Percentiles rank a stretch among this genome's conserved stretches.
Conservation (phyloP, 2,113 vertebrate genomes). For the Poecile atricapillus region DNA sequence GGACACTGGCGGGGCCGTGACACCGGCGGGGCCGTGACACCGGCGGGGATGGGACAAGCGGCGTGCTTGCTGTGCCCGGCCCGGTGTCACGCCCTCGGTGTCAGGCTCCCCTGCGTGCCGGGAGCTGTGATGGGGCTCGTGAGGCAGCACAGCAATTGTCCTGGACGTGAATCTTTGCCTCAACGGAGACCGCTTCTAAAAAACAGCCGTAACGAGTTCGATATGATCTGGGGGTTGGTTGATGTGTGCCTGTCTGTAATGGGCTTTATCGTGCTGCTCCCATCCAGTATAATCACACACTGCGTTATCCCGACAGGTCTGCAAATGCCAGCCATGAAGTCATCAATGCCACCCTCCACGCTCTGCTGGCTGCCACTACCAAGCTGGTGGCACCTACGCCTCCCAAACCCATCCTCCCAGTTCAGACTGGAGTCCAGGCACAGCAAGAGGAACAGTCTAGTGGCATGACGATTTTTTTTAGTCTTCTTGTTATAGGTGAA, state of each 20-base stretch:
- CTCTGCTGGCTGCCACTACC: slow-evolving; percentile 73
- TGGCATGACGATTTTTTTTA: slow-evolving; percentile 98
- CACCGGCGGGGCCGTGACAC: neutral
- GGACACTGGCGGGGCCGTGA: too few species aligned
- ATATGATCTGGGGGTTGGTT: neutral
- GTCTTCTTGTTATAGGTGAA: slow-evolving; percentile 92
- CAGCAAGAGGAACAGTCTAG: slow-evolving; percentile 98
- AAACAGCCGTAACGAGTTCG: rapidly evolving
- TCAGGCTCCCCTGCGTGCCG: neutral
- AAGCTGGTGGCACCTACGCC: slow-evolving; percentile 81
- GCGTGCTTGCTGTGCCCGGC: rapidly evolving
- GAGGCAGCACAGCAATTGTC: rapidly evolving
- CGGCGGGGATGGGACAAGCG: too few species aligned
- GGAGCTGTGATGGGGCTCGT: rapidly evolving
- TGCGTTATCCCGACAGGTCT: slow-evolving; percentile 64
- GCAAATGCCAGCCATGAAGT: slow-evolving; percentile 77
- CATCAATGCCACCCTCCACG: slow-evolving; percentile 81
- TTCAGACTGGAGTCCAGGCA: slow-evolving; percentile 93
- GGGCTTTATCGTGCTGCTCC: neutral
- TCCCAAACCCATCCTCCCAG: slow-evolving; percentile 88
- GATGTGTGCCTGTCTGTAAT: rapidly evolving
- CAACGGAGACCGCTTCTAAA: neutral
- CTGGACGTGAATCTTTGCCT: rapidly evolving
- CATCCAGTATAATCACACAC: rapidly evolving
- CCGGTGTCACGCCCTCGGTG: rapidly evolving